Evolutionary conservation across 1,140 invertebrate genomes (phyloP).

Genomic region (Tetramorium simillimum): DNA sequence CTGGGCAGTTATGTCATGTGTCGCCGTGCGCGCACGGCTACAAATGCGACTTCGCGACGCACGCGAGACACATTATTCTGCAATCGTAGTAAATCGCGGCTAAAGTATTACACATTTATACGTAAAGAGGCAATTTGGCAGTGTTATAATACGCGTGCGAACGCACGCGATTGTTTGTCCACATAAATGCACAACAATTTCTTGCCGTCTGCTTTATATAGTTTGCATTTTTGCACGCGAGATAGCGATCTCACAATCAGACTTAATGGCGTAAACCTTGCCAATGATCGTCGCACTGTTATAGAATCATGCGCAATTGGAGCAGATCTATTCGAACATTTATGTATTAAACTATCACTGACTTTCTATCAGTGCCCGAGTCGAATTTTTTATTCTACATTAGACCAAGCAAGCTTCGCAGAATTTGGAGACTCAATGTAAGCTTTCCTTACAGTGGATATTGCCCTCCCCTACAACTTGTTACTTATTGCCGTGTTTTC

Average conservation of each 20-base stretch:
- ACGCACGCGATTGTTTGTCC: background rate
- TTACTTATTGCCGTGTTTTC: too few species aligned
- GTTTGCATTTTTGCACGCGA: slow-evolving; percentile 14
- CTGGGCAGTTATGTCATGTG: slow-evolving; percentile 20
- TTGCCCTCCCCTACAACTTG: too few species aligned
- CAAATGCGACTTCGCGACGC: slow-evolving; percentile 1
- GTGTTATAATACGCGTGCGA: background rate
- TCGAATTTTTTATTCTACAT: too few species aligned
- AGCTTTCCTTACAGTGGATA: too few species aligned
- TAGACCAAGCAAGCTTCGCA: too few species aligned
- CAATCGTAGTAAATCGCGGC: slow-evolving; percentile 43
- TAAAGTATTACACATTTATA: slow-evolving; percentile 15
- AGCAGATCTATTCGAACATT: background rate
- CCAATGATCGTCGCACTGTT: background rate
- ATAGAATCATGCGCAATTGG: background rate
- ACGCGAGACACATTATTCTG: slow-evolving; percentile 43
- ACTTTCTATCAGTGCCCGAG: background rate
- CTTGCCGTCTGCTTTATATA: background rate
- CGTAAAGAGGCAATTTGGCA: slow-evolving; percentile 3
- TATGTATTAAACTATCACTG: background rate
- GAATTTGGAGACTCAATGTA: too few species aligned
- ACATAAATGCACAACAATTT: background rate
- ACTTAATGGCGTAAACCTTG: background rate
- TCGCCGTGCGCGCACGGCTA: background rate
- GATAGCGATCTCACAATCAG: background rate